Evolutionary conservation across 2,797 vertebrate genomes (phyloP), one percentile per base, ranked within the genome.

Genomic region (Eidolon dupreanum): DNA sequence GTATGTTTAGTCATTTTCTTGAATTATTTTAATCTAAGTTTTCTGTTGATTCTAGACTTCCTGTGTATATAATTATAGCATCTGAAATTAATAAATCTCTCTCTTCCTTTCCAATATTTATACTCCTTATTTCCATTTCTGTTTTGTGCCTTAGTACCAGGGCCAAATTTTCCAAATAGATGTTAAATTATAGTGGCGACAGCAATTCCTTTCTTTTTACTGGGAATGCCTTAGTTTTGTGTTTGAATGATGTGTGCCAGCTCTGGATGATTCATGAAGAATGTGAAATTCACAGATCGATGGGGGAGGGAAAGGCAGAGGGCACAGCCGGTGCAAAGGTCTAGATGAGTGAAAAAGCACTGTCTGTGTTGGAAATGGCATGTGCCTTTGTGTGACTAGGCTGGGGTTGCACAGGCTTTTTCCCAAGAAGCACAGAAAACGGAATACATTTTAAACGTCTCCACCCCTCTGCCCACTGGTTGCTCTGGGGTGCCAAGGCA

Each of bases 331-430:
- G 33, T 6, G 22, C 68, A 63, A 22, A 90, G 38, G n/a, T 10
- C 49, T 19, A 38, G 68, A 41, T 8, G 24, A 9, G 36, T 11
- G 15, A 11, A n/a, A 24, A 19, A 33, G n/a, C 59, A 19, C 5
- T 0, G 0, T 0, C 20, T 6, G 10, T 11, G 53, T 7, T 59
- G 55, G 31, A 1, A 31, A 28, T 0, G 22, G 46, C 2, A 0
- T 2, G 33, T 38, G 61, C n/a, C 15, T 65, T 55, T 8, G 0
- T 17, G 11, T 41, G 53, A 66, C 63, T 51, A 8, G 51, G 49
- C n/a, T 16, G 31, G 22, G 93, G 53, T 26, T 3, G 6, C 46
- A 71, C 0, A 5, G 53, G 17, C 43, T 79, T 74, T 61, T 5
- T 19, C 36, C 28, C 20, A 19, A 22, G 63, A n/a, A 33, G 41